Base-by-base conservation (phyloP, 53 echinoderm and acorn worm species). In the Pentamera pediparva region DNA sequence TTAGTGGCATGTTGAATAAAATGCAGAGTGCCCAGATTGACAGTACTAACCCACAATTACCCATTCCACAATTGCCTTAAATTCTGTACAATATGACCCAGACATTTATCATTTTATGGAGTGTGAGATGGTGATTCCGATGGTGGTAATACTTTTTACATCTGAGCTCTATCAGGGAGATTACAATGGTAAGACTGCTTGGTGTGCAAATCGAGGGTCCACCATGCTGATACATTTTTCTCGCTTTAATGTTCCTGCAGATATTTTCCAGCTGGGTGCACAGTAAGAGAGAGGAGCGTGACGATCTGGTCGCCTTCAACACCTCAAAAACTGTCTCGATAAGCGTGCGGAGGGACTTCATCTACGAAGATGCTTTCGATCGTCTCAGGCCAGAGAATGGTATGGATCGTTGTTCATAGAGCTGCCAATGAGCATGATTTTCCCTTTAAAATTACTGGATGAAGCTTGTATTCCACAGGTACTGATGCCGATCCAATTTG, bases 351-450 rank as follows among this genome's bases (percentile, higher is more conserved):
- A 87, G 94, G 39, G 84, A 94, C 53, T 94, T 77, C 58, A 90
- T 94, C 79, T 94, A 94, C 74, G 94, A 94, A 60, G 94, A 94
- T 79, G 94, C 94, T 37, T 94, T 86, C 35, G 94, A 94, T 55
- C 87, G 79, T 43, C 84, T 94, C 10, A 76, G 94, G 34, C 94
- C 94, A 19, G 94, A 94, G 43, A 94, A 94, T 82, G 94, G 94
- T 94, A 36, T 39, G 35, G 11, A 12, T 36, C 25, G 2, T 29
- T 62, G 7, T 62, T 25, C 63, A 18, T 24, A 1, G 58, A 21
- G 0, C 22, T 22, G 12, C 58, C 18, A 45, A 45, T 45, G 18
- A 18, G 11, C 11, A 45, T 12, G 11, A 45, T 45, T 12, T 57
- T 57, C 22, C 0, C 22, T 10, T 1, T 18, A 57, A n/a, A 27